Base-by-base conservation (phyloP, 1,140 invertebrate species). In the Copidosoma floridanum region DNA sequence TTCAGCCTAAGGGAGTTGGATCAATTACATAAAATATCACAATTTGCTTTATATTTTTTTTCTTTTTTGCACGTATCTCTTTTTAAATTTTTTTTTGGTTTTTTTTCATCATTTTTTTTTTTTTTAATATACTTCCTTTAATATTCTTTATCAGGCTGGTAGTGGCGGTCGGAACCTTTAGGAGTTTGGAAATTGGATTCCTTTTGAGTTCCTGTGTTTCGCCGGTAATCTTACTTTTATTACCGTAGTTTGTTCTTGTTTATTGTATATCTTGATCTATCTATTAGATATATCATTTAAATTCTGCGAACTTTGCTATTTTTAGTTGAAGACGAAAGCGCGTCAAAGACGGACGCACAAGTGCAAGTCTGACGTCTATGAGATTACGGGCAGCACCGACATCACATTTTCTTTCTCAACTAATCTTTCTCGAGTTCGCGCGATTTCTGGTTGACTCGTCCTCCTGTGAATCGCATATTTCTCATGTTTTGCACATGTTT, bases 11-110 rank as follows among this genome's bases (percentile, higher is more conserved):
- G 65, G 65, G 50, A 21, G 71, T 70, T 66, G 68, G 67, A 70
- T 72, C 73, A 69, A 71, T 75, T 71, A 68, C 67, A 72, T 64
- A 72, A 68, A 71, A 75, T 76, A 77, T 77, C 74, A 78, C 76
- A 78, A 75, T 74, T 76, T 66, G 66, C 71, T 70, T 61, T 68
- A 63, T 68, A 69, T 59, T 51, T 52, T 53, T 50, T 1, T 32
- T 2, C 18, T 51, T 52, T 53, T 50, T 1, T 32, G 6, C 26
- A 47, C 26, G 23, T 47, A 16, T 47, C 3, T 44, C 20, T 46
- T 21, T 44, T 21, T 44, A 44, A 23, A 1, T 44, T 60, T 54
- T 54, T 60, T 50, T 66, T 66, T 50, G 11, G 1, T 37, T 61
- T 61, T 61, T 65, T 56, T 41, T 37, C 60, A 43, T 54, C 35